These are phyloP conservation scores for Pavo muticus DNA, from an alignment of 2,113 vertebrate genomes.

Conservation along the genomic window DNA sequence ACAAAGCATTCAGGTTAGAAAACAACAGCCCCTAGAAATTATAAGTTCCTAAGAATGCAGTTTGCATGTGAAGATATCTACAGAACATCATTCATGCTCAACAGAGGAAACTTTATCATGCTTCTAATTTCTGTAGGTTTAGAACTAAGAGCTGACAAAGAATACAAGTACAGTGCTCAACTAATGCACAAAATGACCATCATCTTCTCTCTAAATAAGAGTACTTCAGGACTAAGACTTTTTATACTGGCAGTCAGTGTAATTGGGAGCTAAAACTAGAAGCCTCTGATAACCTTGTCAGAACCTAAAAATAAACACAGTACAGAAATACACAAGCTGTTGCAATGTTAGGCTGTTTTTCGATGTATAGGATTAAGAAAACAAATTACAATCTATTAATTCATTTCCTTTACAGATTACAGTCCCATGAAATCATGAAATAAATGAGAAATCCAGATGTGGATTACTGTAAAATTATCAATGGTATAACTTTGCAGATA, in stretches of 20 bases:
- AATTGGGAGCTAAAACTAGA: background rate
- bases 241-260: background rate
- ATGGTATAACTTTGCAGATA: background rate
- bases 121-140: background rate
- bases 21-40: background rate
- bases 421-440: background rate
- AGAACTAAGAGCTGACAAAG: background rate
- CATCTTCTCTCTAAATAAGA: background rate
- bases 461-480: background rate
- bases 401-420: background rate
- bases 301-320: background rate
- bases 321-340: background rate
- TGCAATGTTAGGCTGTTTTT: background rate
- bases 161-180: background rate
- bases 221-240: background rate
- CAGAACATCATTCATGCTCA: background rate
- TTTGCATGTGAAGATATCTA: background rate
- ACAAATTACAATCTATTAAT: background rate
- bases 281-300: background rate
- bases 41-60: background rate
- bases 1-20: constrained; percentile 68
- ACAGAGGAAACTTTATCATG: background rate
- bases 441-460: background rate
- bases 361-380: background rate
- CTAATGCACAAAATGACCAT: background rate